phyloP scores from a whole-genome alignment of 2,888 invertebrate species.

The Bembecia ichneumoniformis region DNA sequence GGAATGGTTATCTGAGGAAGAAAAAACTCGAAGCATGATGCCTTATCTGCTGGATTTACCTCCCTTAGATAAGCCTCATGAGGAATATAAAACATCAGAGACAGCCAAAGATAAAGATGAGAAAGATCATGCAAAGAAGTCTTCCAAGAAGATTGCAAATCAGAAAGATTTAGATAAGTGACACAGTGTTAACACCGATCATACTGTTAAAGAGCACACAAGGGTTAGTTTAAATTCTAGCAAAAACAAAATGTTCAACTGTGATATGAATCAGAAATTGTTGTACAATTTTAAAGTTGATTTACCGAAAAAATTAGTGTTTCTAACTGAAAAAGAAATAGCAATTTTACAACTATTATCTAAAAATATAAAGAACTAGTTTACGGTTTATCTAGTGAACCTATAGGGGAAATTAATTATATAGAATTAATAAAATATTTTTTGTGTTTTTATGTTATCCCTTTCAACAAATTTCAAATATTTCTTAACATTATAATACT shows the following conservation, averaged over 20 bases:
- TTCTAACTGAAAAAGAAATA: conserved; percentile 36
- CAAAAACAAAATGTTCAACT: conserved; percentile 26
- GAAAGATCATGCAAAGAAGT: conserved; percentile 12
- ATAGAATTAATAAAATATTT: too few species aligned
- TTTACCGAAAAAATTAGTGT: conserved; percentile 24
- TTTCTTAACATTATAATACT: too few species aligned
- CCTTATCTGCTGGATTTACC: conserved; percentile 57
- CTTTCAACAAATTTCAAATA: too few species aligned
- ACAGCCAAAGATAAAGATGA: conserved; percentile 12
- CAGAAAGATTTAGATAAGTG: conserved; percentile 49
- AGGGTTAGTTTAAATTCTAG: conserved; percentile 13
- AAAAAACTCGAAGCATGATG: conserved; percentile 62
- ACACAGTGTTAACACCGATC: conserved; percentile 21
- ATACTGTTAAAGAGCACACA: conserved; percentile 9
- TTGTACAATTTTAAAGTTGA: conserved; percentile 33
- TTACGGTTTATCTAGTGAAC: conserved; percentile 6
- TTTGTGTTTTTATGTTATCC: too few species aligned
- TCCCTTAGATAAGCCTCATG: conserved; percentile 29
- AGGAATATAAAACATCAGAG: conserved; percentile 17
- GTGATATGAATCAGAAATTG: conserved; percentile 38
- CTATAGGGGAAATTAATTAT: neutral
- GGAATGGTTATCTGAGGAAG: conserved; percentile 64
- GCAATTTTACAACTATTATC: conserved; percentile 30
- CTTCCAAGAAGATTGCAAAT: conserved; percentile 24
- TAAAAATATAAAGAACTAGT: conserved; percentile 18